Evolutionary conservation across 2,797 vertebrate species (phyloP).

Genomic region (Hydrolagus colliei): DNA sequence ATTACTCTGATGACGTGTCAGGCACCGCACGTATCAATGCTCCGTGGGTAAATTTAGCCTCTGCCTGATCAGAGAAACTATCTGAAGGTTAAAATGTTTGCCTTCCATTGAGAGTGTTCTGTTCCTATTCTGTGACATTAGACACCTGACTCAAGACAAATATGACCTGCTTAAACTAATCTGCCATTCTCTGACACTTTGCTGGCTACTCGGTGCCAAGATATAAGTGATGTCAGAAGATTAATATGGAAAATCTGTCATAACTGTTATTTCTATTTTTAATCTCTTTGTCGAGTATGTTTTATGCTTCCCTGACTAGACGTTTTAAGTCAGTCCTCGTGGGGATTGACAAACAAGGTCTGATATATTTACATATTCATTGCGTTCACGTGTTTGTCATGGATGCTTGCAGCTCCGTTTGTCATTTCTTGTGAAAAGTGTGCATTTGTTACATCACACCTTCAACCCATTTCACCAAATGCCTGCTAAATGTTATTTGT

Average conservation of each 20-base stretch:
- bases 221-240: neutral
- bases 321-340: neutral
- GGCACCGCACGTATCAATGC: neutral
- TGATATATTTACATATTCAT: neutral
- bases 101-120: neutral
- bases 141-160: neutral
- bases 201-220: too few relatives aligned
- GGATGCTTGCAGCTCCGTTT: too few relatives aligned
- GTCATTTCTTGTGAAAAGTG: neutral
- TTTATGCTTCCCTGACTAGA: too few relatives aligned
- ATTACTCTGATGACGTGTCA: neutral
- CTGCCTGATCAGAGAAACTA: neutral
- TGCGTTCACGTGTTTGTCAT: neutral
- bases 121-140: neutral
- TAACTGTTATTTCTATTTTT: neutral
- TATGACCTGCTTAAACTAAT: neutral
- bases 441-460: neutral
- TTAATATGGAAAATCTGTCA: slow-evolving; percentile 25
- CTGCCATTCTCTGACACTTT: neutral
- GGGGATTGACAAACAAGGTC: neutral
- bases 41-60: neutral
- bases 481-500: neutral
- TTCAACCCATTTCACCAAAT: neutral
- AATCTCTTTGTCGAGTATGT: neutral
- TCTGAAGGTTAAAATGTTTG: neutral